Conservation (phyloP, 2,797 vertebrate genomes). For the Onychomys torridus region DNA sequence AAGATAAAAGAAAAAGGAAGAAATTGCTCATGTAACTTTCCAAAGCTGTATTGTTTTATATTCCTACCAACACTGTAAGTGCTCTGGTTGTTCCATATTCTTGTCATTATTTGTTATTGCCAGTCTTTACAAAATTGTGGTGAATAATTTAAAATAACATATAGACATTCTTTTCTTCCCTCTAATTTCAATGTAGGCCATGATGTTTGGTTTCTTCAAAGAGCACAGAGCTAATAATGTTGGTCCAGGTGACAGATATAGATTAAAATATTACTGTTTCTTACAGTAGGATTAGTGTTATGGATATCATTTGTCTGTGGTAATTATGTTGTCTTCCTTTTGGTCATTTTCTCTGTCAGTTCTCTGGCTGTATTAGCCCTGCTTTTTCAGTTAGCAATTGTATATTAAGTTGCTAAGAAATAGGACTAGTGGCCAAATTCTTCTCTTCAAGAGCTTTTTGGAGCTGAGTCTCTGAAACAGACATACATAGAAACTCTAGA, state of each 20-base stretch:
- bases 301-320: neutral
- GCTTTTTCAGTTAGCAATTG: slow-evolving; percentile 2
- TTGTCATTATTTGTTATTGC: slow-evolving; percentile 7
- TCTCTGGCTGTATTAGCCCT: neutral
- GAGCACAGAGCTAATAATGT: neutral
- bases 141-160: slow-evolving; percentile 39
- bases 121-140: neutral
- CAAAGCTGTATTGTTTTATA: neutral
- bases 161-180: neutral
- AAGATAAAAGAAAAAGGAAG: neutral
- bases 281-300: slow-evolving; percentile 38
- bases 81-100: neutral
- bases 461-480: slow-evolving; percentile 47
- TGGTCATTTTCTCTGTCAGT: slow-evolving; percentile 16
- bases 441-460: slow-evolving; percentile 56
- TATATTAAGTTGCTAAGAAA: slow-evolving; percentile 42
- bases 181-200: slow-evolving; percentile 32
- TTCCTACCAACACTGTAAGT: neutral
- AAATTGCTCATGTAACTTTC: neutral
- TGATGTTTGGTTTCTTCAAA: slow-evolving; percentile 42
- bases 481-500: slow-evolving; percentile 29
- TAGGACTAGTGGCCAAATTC: neutral
- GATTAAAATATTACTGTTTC: slow-evolving; percentile 31
- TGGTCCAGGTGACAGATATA: neutral
- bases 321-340: slow-evolving; percentile 19